phyloP scores from a whole-genome alignment of 2,797 vertebrate genomes.

The Danio albolineatus region DNA sequence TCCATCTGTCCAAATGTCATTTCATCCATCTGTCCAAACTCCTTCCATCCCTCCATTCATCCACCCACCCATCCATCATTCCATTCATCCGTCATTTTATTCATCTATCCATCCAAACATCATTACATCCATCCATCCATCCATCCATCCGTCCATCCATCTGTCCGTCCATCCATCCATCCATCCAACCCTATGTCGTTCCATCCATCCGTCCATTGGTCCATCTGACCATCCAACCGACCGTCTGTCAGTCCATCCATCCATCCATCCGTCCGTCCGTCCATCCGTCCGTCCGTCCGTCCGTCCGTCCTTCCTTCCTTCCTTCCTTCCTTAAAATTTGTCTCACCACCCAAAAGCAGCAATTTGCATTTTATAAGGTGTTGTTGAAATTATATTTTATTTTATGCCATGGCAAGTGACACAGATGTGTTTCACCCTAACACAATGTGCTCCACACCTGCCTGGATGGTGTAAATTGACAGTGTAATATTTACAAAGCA shows the following conservation, averaged over 20 bases:
- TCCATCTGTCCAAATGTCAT: no score
- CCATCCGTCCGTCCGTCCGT: no score
- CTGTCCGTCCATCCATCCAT: background rate
- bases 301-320: no score
- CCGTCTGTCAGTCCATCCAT: background rate
- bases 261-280: no score
- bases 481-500: slow-evolving; percentile 43
- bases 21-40: no score
- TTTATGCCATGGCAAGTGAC: background rate
- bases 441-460: slow-evolving; percentile 44
- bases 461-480: slow-evolving; percentile 46
- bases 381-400: background rate
- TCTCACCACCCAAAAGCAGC: no score
- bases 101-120: background rate
- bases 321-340: no score
- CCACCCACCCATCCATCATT: background rate
- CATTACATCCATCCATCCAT: background rate
- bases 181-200: background rate
- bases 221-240: background rate
- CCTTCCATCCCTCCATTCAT: no score
- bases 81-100: background rate
- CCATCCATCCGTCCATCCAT: background rate
- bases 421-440: slow-evolving; percentile 5
- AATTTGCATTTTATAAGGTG: background rate
- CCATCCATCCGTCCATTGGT: background rate